Percentiles rank a stretch among this genome's conserved stretches.
These are phyloP conservation scores for Aurelia sp. DNA, from an alignment of 30 jellyfish, hydroid and myxozoan species.

Conservation along the genomic window DNA sequence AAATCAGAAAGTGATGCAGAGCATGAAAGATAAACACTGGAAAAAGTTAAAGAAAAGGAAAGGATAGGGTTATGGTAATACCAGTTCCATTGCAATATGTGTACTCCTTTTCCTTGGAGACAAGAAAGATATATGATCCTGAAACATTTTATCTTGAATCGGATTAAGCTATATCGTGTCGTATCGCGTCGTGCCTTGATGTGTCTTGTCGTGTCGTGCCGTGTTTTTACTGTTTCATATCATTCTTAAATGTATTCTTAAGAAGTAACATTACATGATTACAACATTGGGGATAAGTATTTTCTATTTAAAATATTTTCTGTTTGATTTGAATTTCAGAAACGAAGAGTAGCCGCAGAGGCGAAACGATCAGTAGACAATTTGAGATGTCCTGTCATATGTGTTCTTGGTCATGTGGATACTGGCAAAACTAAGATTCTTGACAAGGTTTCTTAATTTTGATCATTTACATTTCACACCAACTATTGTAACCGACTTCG, in stretches of 20 bases:
- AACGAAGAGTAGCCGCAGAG: slow-evolving; percentile 81
- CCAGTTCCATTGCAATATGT: too few species aligned
- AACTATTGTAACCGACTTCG: too few species aligned
- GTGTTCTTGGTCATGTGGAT: slow-evolving; percentile 99
- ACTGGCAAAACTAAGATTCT: slow-evolving; percentile 98
- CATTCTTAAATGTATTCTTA: too few species aligned
- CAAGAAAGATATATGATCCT: too few species aligned
- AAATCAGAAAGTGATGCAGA: slow-evolving; percentile 82
- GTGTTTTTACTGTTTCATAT: too few species aligned
- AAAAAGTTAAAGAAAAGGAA: slow-evolving; percentile 74
- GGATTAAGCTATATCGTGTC: too few species aligned
- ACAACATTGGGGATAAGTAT: not conserved
- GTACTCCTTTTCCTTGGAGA: too few species aligned
- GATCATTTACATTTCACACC: too few species aligned
- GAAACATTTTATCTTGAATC: too few species aligned
- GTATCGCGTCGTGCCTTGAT: too few species aligned
- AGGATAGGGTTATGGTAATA: slow-evolving; percentile 81
- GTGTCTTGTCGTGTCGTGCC: too few species aligned
- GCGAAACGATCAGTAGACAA: slow-evolving; percentile 72
- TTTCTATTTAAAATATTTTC: not conserved
- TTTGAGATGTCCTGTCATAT: slow-evolving; percentile 93
- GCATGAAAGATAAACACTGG: slow-evolving; percentile 77
- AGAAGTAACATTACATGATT: not conserved
- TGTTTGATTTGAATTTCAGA: slow-evolving; percentile 35
- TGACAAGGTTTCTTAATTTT: slow-evolving; percentile 73